phyloP scores from a whole-genome alignment of 2,797 vertebrate genomes.

The Bufotes viridis region DNA sequence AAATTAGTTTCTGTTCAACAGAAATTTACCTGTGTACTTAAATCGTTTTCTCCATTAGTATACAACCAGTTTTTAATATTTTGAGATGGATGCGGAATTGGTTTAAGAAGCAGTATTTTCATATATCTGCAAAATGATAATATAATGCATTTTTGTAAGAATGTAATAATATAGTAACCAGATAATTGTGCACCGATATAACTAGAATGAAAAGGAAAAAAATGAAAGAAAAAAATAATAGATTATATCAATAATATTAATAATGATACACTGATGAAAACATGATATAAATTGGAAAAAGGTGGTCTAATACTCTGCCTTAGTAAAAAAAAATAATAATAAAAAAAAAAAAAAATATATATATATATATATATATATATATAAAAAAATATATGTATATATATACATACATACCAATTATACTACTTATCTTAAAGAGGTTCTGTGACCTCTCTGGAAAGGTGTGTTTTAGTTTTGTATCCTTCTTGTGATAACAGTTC shows the following conservation, averaged over 20 bases:
- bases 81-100: slow-evolving; percentile 44
- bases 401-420: no score
- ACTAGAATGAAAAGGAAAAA: background rate
- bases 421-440: no score
- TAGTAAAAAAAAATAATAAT: no score
- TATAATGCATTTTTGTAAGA: background rate
- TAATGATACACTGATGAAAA: background rate
- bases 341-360: no score
- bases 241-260: no score
- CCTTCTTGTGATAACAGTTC: no score
- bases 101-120: slow-evolving; percentile 8
- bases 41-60: slow-evolving; percentile 3
- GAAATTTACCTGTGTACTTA: slow-evolving; percentile 26
- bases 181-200: background rate
- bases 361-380: no score
- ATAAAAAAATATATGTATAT: no score
- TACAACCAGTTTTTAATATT: slow-evolving; percentile 37
- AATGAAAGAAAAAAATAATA: background rate
- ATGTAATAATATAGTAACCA: background rate
- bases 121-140: slow-evolving; percentile 35
- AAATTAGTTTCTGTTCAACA: background rate
- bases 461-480: no score
- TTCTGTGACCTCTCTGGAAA: no score
- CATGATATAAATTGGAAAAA: no score
- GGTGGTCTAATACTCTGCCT: no score